Evolutionary conservation across 2,888 invertebrate genomes (phyloP).

Genomic region (Drosophila merina): DNA sequence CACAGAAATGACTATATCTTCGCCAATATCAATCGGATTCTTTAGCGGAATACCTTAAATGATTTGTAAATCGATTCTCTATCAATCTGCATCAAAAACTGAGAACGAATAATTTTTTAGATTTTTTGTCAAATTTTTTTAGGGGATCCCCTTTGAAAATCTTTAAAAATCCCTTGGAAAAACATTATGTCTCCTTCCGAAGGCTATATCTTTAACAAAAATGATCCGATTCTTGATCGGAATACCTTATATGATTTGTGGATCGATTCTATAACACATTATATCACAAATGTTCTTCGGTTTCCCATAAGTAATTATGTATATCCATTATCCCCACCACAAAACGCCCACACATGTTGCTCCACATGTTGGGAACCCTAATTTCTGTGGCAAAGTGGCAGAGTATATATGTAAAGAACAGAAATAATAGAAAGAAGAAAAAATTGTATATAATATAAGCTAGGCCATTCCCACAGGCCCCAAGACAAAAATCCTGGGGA

Average conservation of each 20-base stretch:
- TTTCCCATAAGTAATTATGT: too few species aligned
- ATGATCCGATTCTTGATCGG: neutral
- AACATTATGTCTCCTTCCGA: neutral
- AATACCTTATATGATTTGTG: neutral
- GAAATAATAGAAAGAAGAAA: neutral
- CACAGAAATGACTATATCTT: too few species aligned
- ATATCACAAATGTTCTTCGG: too few species aligned
- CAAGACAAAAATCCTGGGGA: slow-evolving; percentile 19
- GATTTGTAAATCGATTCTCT: too few species aligned
- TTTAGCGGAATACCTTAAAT: too few species aligned
- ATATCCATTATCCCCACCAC: neutral
- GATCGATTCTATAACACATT: neutral
- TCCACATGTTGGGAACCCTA: slow-evolving; percentile 46
- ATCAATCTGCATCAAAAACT: too few species aligned
- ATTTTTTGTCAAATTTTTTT: neutral
- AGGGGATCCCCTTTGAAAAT: neutral
- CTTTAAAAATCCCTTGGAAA: neutral
- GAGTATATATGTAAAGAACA: neutral
- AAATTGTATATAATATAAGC: neutral
- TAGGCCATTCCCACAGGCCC: slow-evolving; percentile 47
- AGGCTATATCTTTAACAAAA: neutral
- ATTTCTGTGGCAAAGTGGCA: slow-evolving; percentile 22
- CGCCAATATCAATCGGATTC: too few species aligned
- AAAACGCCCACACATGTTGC: slow-evolving; percentile 68
- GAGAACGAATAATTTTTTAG: too few species aligned